Conservation (phyloP, 2,113 vertebrate species). For the Corapipo altera region DNA sequence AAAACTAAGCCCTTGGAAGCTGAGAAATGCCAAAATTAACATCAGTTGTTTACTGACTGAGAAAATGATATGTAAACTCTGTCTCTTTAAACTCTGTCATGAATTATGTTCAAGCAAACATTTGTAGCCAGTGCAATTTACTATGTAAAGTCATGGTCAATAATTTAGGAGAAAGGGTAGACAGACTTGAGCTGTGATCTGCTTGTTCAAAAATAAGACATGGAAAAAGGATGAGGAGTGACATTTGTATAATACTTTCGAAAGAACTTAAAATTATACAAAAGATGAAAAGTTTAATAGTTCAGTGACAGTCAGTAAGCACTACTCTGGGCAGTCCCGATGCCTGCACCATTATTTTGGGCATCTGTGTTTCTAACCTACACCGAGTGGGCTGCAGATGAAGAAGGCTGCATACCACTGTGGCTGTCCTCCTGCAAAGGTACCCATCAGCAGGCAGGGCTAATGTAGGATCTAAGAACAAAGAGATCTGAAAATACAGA, state of each 20-base stretch:
- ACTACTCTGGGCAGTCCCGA: background rate
- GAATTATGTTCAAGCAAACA: slow-evolving; percentile 59
- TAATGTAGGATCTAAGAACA: background rate
- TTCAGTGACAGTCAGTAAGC: background rate
- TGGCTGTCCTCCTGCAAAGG: background rate
- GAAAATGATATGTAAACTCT: slow-evolving; percentile 35
- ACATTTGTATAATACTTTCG: background rate
- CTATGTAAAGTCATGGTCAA: slow-evolving; percentile 56
- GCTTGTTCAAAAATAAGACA: slow-evolving; percentile 22
- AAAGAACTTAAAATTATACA: background rate
- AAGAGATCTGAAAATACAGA: background rate
- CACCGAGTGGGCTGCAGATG: background rate
- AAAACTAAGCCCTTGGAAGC: background rate
- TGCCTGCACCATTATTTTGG: background rate
- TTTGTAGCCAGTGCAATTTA: slow-evolving; percentile 50
- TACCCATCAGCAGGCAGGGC: background rate
- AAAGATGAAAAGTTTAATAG: background rate
- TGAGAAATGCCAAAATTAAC: slow-evolving; percentile 53
- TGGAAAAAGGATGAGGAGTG: background rate
- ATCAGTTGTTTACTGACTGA: slow-evolving; percentile 53
- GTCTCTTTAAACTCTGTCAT: slow-evolving; percentile 50
- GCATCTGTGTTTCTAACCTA: background rate
- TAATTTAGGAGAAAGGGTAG: slow-evolving; percentile 56
- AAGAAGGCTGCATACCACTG: background rate
- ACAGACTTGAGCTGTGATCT: slow-evolving; percentile 34